Evolutionary conservation across 1,140 invertebrate species (phyloP), one percentile per base, ranked within the genome.

Genomic region (Formica exsecta): DNA sequence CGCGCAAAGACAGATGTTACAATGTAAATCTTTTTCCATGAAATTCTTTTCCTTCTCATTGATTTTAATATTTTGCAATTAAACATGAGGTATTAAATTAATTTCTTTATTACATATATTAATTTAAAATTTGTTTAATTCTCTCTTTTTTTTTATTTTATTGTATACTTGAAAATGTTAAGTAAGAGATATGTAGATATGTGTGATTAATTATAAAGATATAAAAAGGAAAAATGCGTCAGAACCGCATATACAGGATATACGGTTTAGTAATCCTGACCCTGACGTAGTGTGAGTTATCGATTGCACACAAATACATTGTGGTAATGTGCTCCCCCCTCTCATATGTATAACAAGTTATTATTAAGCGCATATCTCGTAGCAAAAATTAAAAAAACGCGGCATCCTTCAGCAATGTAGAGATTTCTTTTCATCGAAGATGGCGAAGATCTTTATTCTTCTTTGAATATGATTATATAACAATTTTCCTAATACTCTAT

Each of bases 211-310:
- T 77, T 44, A 48, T 48, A 64, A 76, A 64, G 25, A n/a, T 65
- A 70, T 16, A 32, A 64, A 22, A 64, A 76, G 74, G 19, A 80
- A 29, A 8, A 54, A 13, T n/a, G 19, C 29, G 19, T 54, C 32
- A 19, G 13, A 25, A 48, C 19, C 4, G 16, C 38, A 11, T 32
- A 29, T 32, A 29, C 44, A 80, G 64, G 64, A 80, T 80, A 54
- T 80, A 44, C 8, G 76, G 44, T 80, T 38, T 68, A 68, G 51
- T 64, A 54, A 51, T n/a, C 66, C 41, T 80, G 76, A 70, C 64
- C 38, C n/a, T 80, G 76, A 32, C 7, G 36, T 16, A 29, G 16
- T 13, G 54, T 74, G 54, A 74, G 59, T 54, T 54, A 80, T 80
- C 57, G 65, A 54, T 80, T 70, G 64, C 22, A 68, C 62, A 25